Base-by-base conservation (phyloP, 2,888 invertebrate genomes). In the Melinaea marsaeus region DNA sequence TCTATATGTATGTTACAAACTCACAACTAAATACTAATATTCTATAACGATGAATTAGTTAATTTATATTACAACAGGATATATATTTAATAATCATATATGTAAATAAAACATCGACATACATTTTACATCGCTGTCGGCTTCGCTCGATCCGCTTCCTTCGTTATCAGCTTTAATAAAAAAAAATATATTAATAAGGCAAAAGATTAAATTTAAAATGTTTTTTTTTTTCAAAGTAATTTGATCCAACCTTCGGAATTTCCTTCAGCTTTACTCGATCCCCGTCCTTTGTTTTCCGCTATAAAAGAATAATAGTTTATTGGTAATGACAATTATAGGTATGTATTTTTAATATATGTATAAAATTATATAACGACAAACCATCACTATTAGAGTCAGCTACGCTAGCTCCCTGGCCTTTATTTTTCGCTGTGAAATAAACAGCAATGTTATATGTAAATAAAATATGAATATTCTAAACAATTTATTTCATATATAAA, bases 101-200 rank as follows among this genome's bases (percentile, higher is more conserved):
- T 9, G 11, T 42, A 9, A 9, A 9, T 3, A 42, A 9, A 42
- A 42, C 2, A 3, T 2, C 7, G 9, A 2, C 47, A 11, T 33
- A 46, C 7, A 33, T 33, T 34, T 63, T 13, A 48, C 60, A 5
- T 51, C 35, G 22, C 57, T 51, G 13, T 63, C 32, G 32, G 63
- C 63, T 34, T 42, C 9, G 45, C 57, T 54, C 9, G 57, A 45
- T 4, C 57, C 63, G n/a, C 11, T 34, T 22, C 56, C 59, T 22
- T 48, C 37, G 56, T 59, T 63, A 11, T 33, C 32, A 42, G 59
- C 63, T 63, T 3, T 5, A 55, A 59, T n/a, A 33, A 48, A 56
- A 13, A 59, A 3, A 13, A 48, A 3, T 13, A 5, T 22, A 6
- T 9, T 42, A 3, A 9, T 11, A 9, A 42, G 42, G 11, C 11